Evolutionary conservation across 2,797 vertebrate genomes (phyloP), one percentile per base, ranked within the genome.

Genomic region (Enteromius anoplus): DNA sequence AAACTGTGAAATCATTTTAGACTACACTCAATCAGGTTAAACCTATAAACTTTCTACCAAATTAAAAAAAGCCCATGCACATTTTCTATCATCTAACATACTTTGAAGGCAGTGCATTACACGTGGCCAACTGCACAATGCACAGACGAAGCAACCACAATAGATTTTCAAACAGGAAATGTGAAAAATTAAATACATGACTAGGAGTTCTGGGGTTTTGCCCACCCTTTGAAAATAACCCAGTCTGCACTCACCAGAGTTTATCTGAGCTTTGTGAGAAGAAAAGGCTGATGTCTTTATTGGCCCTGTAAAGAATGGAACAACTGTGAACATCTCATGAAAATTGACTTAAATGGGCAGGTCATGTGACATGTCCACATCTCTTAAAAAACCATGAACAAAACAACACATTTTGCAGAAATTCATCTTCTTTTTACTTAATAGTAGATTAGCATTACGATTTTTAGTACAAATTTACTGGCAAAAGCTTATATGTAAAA

Each of bases 251-350:
- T 90, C 83, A 94, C 93, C 88, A 85, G 2, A 81, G 75, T 10
- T 49, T 47, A 23, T 89, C 84, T 3, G 86, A 88, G 29, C 26
- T 87, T 78, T 86, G 82, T 47, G 32, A 91, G 68, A 94, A 91
- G 3, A 60, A 87, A 29, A 94, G 47, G 1, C 7, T 86, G 71
- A 94, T 29, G 68, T 93, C 92, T 83, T 90, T 92, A 32, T 70
- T 81, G 2, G 87, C 90, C 73, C 94, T 94, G 85, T 71, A 89
- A 88, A 85, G 19, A 37, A 73, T 21, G 11, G 73, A 77, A 64
- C 21, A n/a, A 66, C 23, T 49, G 55, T 7, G 0, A 19, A 15
- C n/a, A 70, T 40, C 12, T 1, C 1, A 55, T 37, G 40, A 26
- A 62, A 45, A 80, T 19, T 1, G 12, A n/a, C 21, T 14, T 5